These are phyloP conservation scores for Yponomeuta evonymella DNA, from an alignment of 2,888 invertebrate genomes.

Conservation along the genomic window DNA sequence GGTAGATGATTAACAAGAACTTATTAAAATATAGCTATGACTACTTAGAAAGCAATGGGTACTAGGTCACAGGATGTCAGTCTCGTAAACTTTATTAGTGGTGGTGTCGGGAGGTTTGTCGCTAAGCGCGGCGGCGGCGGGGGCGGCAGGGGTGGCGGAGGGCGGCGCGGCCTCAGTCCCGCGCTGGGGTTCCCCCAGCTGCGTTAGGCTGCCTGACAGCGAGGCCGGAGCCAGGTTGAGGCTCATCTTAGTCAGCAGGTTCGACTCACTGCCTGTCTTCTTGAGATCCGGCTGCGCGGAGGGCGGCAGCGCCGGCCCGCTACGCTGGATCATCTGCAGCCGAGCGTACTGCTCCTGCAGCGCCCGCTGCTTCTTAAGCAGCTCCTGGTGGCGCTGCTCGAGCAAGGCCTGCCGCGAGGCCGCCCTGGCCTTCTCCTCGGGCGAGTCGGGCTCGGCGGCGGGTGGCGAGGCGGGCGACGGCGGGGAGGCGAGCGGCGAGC, in stretches of 20 bases:
- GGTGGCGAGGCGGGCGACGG: constrained; percentile 83
- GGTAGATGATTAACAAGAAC: neutral
- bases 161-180: constrained; percentile 23
- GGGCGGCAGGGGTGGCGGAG: constrained; percentile 22
- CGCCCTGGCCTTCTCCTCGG: constrained; percentile 37
- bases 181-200: constrained; percentile 32
- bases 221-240: constrained; percentile 76
- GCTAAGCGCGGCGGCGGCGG: constrained; percentile 24
- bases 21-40: neutral
- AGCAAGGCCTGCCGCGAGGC: constrained; percentile 81
- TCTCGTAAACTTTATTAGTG: constrained; percentile 91
- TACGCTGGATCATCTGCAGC: constrained; percentile 89
- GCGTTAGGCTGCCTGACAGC: constrained; percentile 63
- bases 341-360: constrained; percentile 94
- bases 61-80: constrained; percentile 90
- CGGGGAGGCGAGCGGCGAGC: constrained; percentile 90
- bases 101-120: constrained; percentile 59
- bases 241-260: constrained; percentile 89
- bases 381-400: constrained; percentile 91
- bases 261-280: constrained; percentile 92
- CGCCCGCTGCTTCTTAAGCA: constrained; percentile 90
- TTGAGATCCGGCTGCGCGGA: constrained; percentile 82
- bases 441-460: constrained; percentile 47
- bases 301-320: constrained; percentile 79
- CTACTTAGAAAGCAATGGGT: neutral